Conservation (phyloP, 2,113 vertebrate species). For the Ochotona princeps region DNA sequence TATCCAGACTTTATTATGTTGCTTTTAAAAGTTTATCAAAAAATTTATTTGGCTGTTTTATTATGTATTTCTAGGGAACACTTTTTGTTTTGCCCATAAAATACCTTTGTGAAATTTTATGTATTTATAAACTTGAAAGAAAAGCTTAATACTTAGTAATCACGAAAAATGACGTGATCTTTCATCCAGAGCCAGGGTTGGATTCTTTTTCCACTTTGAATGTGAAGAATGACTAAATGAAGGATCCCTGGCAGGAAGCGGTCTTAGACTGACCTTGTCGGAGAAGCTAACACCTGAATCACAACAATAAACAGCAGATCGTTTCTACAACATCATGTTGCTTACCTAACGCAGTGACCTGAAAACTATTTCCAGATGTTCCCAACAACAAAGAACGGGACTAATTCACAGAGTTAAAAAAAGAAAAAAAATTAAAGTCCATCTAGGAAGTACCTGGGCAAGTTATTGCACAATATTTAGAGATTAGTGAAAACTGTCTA, state of each 20-base stretch:
- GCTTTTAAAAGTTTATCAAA: constrained; percentile 44
- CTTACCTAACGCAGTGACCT: constrained; percentile 47
- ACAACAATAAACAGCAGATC: not conserved
- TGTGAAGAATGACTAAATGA: constrained; percentile 51
- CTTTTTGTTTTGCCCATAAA: constrained; percentile 41
- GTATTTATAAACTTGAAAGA: constrained; percentile 41
- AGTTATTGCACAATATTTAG: constrained; percentile 37
- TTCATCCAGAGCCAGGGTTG: constrained; percentile 27
- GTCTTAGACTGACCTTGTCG: not conserved
- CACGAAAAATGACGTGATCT: not conserved
- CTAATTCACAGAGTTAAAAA: constrained; percentile 10
- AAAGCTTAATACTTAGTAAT: constrained; percentile 45
- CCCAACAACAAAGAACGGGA: constrained; percentile 50
- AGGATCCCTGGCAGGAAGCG: not conserved
- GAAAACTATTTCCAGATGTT: constrained; percentile 54
- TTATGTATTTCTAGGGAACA: constrained; percentile 29
- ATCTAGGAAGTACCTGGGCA: not conserved
- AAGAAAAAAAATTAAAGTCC: not conserved
- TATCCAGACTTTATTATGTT: constrained; percentile 17
- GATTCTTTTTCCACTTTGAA: constrained; percentile 13
- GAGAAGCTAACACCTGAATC: not conserved
- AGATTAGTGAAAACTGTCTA: constrained; percentile 13
- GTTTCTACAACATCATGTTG: constrained; percentile 47
- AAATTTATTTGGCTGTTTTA: constrained; percentile 23
- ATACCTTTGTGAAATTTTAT: constrained; percentile 29